These are phyloP conservation scores for Ctenomys sociabilis DNA, from an alignment of 2,113 vertebrate species.

Conservation along the genomic window DNA sequence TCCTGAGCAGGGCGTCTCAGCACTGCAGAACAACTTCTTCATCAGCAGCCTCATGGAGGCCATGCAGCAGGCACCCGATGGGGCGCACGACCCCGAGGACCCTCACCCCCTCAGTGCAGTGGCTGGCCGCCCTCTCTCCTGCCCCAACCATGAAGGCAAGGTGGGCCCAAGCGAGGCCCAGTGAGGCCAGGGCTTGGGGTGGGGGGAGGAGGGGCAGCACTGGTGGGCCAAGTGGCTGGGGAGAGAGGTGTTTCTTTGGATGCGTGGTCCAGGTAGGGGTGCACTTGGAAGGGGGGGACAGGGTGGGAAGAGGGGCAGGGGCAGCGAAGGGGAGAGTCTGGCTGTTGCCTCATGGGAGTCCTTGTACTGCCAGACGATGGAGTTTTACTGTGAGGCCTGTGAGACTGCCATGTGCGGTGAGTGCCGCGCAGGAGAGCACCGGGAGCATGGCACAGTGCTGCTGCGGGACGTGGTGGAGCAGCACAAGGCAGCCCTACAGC, in stretches of 20 bases:
- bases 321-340: neutral
- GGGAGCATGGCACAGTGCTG: constrained; percentile 94
- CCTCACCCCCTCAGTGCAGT: constrained; percentile 90
- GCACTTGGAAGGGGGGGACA: neutral
- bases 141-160: constrained; percentile 97
- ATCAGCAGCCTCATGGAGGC: constrained; percentile 99
- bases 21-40: constrained; percentile 98
- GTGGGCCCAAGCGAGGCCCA: constrained; percentile 86
- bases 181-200: constrained; percentile 82
- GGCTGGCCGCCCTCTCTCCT: constrained; percentile 92
- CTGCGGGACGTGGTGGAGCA: constrained; percentile 95
- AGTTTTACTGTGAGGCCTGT: constrained; percentile 98
- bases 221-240: neutral
- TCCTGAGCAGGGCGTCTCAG: constrained; percentile 94
- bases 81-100: constrained; percentile 81
- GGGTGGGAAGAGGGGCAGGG: neutral
- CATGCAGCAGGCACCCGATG: constrained; percentile 90
- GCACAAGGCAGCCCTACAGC: constrained; percentile 94
- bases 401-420: constrained; percentile 97
- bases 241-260: constrained; percentile 14
- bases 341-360: constrained; percentile 35
- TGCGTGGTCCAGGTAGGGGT: constrained; percentile 13
- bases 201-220: neutral
- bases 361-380: constrained; percentile 92
- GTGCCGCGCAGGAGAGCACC: constrained; percentile 94